phyloP scores from a whole-genome alignment of 2,797 vertebrate species.

The Phoxinus dragarum region DNA sequence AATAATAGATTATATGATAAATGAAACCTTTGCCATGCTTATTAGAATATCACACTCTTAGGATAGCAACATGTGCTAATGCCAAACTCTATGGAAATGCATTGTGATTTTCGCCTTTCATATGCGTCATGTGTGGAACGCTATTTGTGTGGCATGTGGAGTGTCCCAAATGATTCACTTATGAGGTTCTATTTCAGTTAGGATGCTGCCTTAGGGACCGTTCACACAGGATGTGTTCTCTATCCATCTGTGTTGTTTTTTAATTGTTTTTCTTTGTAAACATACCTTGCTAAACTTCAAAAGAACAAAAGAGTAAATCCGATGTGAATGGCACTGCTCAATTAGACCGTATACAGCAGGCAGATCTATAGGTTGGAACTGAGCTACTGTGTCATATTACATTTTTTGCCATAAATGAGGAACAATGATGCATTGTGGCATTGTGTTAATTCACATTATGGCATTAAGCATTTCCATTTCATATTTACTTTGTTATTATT shows the following conservation, averaged over 20 bases:
- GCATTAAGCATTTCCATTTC: constrained; percentile 16
- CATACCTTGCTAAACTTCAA: background rate
- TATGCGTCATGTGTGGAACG: background rate
- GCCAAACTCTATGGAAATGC: background rate
- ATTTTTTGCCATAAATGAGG: constrained; percentile 2
- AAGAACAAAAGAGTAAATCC: background rate
- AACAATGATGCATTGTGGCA: background rate
- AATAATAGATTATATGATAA: background rate
- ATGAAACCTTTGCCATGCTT: background rate
- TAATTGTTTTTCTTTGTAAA: constrained; percentile 18
- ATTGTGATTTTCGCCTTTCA: constrained; percentile 11
- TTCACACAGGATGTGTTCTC: constrained; percentile 22
- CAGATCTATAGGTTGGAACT: constrained; percentile 8
- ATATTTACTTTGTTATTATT: background rate
- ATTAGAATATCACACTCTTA: background rate
- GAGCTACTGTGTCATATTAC: background rate
- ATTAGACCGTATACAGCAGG: background rate
- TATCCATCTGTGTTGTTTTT: constrained; percentile 17
- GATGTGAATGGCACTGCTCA: background rate
- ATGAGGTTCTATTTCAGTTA: constrained; percentile 18
- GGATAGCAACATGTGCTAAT: background rate
- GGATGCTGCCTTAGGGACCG: background rate
- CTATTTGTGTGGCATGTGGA: constrained; percentile 3
- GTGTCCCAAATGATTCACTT: constrained; percentile 20
- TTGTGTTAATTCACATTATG: background rate